Conservation (phyloP, 2,888 invertebrate species). For the Drosophila mimetica region DNA sequence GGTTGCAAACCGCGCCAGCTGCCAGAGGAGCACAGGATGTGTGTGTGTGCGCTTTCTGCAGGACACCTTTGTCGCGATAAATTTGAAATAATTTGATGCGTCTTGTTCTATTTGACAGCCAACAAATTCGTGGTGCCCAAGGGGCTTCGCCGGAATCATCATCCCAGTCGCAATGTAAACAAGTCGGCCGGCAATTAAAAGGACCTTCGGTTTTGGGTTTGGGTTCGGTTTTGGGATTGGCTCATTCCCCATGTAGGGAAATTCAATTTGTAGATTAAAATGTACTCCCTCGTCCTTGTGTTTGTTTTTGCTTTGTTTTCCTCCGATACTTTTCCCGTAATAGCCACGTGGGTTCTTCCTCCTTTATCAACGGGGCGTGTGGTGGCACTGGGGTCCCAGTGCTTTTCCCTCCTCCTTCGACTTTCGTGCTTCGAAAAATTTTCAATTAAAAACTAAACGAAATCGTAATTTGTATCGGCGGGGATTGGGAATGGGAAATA, state of each 20-base stretch:
- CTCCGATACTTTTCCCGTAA: conserved; percentile 8
- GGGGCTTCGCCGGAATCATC: conserved; percentile 32
- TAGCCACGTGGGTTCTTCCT: conserved; percentile 18
- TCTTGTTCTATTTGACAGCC: conserved; percentile 78
- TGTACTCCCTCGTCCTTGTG: conserved; percentile 30
- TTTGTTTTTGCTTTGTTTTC: conserved; percentile 17
- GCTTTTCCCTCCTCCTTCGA: no score
- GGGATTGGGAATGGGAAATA: no score
- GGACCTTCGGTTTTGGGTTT: conserved; percentile 30
- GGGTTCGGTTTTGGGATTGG: neutral
- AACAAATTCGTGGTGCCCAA: conserved; percentile 69
- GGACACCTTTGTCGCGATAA: conserved; percentile 67
- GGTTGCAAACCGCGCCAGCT: conserved; percentile 32
- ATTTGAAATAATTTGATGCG: conserved; percentile 78
- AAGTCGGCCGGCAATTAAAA: conserved; percentile 71
- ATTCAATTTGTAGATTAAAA: conserved; percentile 77
- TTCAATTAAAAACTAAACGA: conserved; percentile 40
- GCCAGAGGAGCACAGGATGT: conserved; percentile 11
- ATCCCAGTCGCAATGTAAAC: conserved; percentile 54
- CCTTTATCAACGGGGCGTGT: neutral
- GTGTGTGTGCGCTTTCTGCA: no score
- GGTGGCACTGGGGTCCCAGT: no score
- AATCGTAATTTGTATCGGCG: conserved; percentile 15
- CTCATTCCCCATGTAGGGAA: conserved; percentile 49
- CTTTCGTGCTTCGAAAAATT: conserved; percentile 10